Evolutionary conservation across 2,797 vertebrate genomes (phyloP).

Genomic region (Rhinella marina): DNA sequence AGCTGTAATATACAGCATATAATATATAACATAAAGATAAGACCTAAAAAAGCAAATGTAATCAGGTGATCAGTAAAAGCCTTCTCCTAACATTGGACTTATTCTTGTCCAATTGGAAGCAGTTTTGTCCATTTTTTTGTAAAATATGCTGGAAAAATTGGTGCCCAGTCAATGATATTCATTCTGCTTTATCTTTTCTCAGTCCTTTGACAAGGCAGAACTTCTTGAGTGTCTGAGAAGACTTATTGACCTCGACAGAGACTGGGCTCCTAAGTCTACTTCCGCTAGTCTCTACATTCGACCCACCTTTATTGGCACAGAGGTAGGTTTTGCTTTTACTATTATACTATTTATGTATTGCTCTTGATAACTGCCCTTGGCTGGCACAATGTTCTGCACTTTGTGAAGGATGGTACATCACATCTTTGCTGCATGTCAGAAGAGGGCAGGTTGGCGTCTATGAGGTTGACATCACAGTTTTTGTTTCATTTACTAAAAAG

Average conservation of each 20-base stretch:
- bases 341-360: background rate
- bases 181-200: background rate
- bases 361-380: background rate
- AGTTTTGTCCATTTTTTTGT: background rate
- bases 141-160: background rate
- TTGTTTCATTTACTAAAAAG: too few species aligned
- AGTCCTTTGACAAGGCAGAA: conserved; percentile 84
- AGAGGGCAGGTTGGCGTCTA: too few species aligned
- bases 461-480: too few species aligned
- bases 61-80: background rate
- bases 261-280: conserved; percentile 84
- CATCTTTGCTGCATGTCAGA: too few species aligned
- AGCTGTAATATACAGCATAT: too few species aligned
- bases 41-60: too few species aligned
- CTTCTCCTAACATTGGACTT: too few species aligned
- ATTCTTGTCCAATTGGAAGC: background rate
- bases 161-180: background rate
- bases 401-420: too few species aligned
- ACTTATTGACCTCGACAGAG: conserved; percentile 85
- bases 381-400: too few species aligned
- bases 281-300: conserved; percentile 87
- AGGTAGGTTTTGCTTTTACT: conserved; percentile 72
- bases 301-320: conserved; percentile 83
- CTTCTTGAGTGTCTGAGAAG: conserved; percentile 84
- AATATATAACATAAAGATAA: too few species aligned